phyloP scores from a whole-genome alignment of 1,140 invertebrate species.

The Tetragnatha versicolor region DNA sequence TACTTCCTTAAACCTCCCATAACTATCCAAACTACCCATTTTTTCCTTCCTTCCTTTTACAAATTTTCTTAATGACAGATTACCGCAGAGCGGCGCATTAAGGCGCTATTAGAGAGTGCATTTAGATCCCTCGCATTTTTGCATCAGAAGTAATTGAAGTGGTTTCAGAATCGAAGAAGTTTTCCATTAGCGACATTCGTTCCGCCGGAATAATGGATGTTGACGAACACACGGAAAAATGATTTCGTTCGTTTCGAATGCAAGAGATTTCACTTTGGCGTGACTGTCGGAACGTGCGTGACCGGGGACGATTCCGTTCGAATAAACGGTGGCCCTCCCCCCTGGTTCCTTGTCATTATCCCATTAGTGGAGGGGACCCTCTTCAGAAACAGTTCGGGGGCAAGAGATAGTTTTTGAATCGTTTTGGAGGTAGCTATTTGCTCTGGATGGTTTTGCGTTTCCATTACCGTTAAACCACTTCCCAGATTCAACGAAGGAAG shows the following conservation, averaged over 20 bases:
- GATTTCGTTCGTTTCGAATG: neutral
- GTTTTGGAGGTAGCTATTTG: neutral
- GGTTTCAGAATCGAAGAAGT: neutral
- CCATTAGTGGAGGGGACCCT: neutral
- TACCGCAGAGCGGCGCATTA: neutral
- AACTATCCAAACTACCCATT: neutral
- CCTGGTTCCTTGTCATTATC: neutral
- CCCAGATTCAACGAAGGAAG: too few species aligned
- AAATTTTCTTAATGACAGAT: slow-evolving; percentile 8
- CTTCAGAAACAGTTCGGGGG: too few species aligned
- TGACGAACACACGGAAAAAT: neutral
- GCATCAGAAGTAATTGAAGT: slow-evolving; percentile 22
- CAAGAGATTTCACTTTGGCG: slow-evolving; percentile 4
- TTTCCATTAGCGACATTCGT: slow-evolving; percentile 21
- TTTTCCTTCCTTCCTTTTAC: neutral
- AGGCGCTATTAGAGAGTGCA: slow-evolving; percentile 1
- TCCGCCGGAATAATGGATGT: slow-evolving; percentile 30
- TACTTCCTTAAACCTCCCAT: too few species aligned
- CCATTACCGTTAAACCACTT: too few species aligned
- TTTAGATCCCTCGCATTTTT: neutral
- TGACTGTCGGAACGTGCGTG: neutral
- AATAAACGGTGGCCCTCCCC: neutral
- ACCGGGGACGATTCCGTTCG: neutral
- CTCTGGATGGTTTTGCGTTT: too few species aligned
- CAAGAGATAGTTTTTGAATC: neutral